These are phyloP conservation scores for Gnathonemus longibarbis DNA, from an alignment of 2,113 vertebrate species.

Conservation along the genomic window DNA sequence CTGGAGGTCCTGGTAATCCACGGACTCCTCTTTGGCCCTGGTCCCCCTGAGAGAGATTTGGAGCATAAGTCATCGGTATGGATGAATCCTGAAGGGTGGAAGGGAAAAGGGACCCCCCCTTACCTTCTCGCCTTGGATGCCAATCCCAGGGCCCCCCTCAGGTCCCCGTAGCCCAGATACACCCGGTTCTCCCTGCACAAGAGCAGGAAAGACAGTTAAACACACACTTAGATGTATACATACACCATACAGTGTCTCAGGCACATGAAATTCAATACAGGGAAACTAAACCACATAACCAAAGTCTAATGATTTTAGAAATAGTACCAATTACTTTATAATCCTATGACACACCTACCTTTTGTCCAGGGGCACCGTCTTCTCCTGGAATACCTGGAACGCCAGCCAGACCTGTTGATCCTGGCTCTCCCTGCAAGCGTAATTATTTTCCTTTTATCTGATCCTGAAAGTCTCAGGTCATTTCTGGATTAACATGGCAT, in stretches of 20 bases:
- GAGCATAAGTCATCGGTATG: not conserved
- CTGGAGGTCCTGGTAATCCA: constrained; percentile 73
- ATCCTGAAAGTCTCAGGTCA: not conserved
- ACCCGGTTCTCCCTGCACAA: constrained; percentile 72
- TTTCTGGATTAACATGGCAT: not conserved
- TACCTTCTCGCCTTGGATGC: constrained; percentile 80
- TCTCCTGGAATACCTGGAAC: constrained; percentile 76
- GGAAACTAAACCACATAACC: not conserved
- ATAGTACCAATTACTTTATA: not conserved
- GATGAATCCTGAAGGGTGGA: not conserved
- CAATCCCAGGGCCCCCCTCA: constrained; percentile 71
- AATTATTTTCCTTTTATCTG: not conserved
- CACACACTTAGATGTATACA: not conserved
- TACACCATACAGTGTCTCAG: not conserved
- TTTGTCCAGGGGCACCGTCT: constrained; percentile 75
- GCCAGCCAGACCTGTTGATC: constrained; percentile 64
- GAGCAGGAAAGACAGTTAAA: not conserved
- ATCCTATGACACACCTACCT: constrained; percentile 49
- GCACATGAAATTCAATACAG: not conserved
- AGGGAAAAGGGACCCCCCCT: constrained; percentile 18
- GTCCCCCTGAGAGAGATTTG: constrained; percentile 63
- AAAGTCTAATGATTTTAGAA: not conserved
- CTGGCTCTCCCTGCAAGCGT: constrained; percentile 66
- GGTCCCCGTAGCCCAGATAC: constrained; percentile 67
- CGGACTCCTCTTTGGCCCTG: constrained; percentile 77